Percentiles rank a stretch among this genome's conserved stretches.
Conservation (phyloP, 1,140 invertebrate genomes). For the Micrasema longulum region DNA sequence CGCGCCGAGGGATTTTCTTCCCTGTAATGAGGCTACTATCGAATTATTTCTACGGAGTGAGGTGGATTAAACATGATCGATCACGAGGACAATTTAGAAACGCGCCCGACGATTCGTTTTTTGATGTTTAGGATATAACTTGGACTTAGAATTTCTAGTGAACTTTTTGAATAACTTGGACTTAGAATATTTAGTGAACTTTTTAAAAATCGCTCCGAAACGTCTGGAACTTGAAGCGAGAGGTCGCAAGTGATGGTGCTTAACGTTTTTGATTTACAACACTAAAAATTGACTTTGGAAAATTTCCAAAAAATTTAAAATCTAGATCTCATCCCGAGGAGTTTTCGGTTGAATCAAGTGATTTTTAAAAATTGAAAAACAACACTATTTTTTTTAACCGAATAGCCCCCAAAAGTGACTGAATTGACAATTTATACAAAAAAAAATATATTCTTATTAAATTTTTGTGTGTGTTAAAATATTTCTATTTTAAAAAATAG, state of each 20-base stretch:
- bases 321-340: neutral
- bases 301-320: neutral
- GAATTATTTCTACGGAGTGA: conserved; percentile 5
- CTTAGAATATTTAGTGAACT: conserved; percentile 22
- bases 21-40: neutral
- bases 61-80: conserved; percentile 31
- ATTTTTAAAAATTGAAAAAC: conserved; percentile 1
- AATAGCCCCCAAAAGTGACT: conserved; percentile 23
- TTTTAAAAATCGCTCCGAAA: conserved; percentile 9
- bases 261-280: neutral
- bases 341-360: conserved; percentile 33
- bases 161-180: conserved; percentile 27
- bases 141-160: neutral
- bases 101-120: conserved; percentile 22
- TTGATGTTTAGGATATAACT: conserved; percentile 36
- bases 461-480: no score
- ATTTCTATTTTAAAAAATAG: no score
- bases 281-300: conserved; percentile 1
- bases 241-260: conserved; percentile 2
- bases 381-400: conserved; percentile 3
- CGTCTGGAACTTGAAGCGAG: neutral
- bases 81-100: conserved; percentile 26
- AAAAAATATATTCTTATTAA: neutral
- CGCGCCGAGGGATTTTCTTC: conserved; percentile 15
- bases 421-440: conserved; percentile 4